Evolutionary conservation across 2,888 invertebrate genomes (phyloP).

Genomic region (Euplexia lucipara): DNA sequence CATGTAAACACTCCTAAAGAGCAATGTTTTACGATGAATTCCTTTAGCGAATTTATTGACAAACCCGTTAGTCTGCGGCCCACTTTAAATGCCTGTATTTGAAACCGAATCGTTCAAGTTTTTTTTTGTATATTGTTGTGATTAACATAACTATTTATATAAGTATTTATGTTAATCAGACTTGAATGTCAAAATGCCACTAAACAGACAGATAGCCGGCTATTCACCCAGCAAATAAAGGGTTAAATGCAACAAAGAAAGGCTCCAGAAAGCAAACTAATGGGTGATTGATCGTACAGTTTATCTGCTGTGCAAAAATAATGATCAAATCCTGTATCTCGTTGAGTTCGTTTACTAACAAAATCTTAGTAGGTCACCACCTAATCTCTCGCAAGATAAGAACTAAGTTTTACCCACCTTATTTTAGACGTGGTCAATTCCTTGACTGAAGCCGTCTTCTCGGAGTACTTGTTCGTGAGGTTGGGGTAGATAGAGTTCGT

Average conservation of each 20-base stretch:
- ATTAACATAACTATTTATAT: slow-evolving; percentile 20
- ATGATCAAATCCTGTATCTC: slow-evolving; percentile 2
- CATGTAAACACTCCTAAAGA: slow-evolving; percentile 27
- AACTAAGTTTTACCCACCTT: slow-evolving; percentile 73
- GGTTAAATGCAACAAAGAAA: background rate
- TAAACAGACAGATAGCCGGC: background rate
- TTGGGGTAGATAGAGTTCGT: slow-evolving; percentile 81
- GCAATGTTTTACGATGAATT: slow-evolving; percentile 42
- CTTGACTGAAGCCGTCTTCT: slow-evolving; percentile 86
- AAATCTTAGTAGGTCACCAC: slow-evolving; percentile 48
- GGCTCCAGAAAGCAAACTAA: background rate
- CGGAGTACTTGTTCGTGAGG: slow-evolving; percentile 85
- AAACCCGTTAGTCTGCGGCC: slow-evolving; percentile 37
- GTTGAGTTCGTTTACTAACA: slow-evolving; percentile 19
- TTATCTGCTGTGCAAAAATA: background rate
- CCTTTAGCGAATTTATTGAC: slow-evolving; percentile 40
- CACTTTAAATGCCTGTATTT: slow-evolving; percentile 42
- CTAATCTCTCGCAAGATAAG: slow-evolving; percentile 40
- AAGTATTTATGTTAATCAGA: slow-evolving; percentile 3
- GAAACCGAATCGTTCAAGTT: slow-evolving; percentile 24
- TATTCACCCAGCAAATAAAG: background rate
- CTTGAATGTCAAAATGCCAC: background rate
- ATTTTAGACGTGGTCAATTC: slow-evolving; percentile 87
- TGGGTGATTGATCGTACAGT: background rate
- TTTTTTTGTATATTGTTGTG: slow-evolving; percentile 20